These are phyloP conservation scores for Mechanitis mazaeus DNA, from an alignment of 2,888 invertebrate genomes.

Conservation along the genomic window DNA sequence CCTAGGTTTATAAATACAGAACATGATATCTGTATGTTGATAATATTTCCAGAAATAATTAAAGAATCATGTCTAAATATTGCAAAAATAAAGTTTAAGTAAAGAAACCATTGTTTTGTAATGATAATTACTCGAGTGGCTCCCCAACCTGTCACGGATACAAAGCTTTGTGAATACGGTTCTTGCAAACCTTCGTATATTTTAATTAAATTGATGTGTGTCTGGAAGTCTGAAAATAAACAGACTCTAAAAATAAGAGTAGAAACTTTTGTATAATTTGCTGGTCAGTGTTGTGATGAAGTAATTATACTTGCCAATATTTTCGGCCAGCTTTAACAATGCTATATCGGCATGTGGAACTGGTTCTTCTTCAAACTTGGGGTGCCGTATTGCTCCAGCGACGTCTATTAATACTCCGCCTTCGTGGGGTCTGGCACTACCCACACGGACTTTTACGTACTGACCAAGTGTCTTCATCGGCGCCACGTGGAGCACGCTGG, in stretches of 20 bases:
- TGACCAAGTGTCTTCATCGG: conserved; percentile 53
- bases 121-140: conserved; percentile 47
- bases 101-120: conserved; percentile 2
- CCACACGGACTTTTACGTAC: conserved; percentile 64
- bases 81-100: not conserved
- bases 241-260: no score
- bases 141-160: conserved; percentile 64
- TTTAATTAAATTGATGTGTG: conserved; percentile 50
- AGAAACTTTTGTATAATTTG: no score
- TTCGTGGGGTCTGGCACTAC: conserved; percentile 53
- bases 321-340: conserved; percentile 53
- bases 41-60: not conserved
- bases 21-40: not conserved
- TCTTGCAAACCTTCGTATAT: conserved; percentile 57
- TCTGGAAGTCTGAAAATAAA: conserved; percentile 44
- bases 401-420: conserved; percentile 58
- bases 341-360: conserved; percentile 69
- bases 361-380: conserved; percentile 70
- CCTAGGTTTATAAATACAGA: conserved; percentile 37
- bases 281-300: no score
- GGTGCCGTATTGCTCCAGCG: conserved; percentile 60
- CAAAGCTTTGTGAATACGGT: conserved; percentile 62
- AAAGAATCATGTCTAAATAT: not conserved
- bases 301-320: conserved; percentile 42
- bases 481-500: conserved; percentile 64